Base-by-base conservation (phyloP, 2,113 vertebrate genomes). In the Clarias magur region DNA sequence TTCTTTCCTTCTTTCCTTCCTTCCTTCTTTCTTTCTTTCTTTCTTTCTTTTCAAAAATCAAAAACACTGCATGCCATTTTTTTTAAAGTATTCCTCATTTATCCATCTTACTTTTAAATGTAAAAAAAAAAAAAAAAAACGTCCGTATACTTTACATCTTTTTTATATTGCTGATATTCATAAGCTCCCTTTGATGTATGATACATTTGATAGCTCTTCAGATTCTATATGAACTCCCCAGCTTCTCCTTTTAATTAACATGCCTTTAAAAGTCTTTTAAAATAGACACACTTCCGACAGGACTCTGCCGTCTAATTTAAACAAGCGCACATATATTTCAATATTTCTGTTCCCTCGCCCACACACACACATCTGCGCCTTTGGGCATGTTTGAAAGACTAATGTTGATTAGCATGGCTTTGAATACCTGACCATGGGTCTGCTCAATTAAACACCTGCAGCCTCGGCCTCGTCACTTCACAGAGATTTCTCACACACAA, bases 361-460 rank as follows among this genome's bases (percentile, higher is more conserved):
- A 87, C 78, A 13, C 75, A 34, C 34, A 83, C 80, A 84, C 59
- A 23, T 85, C 8, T 80, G 54, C 78, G 54, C 86, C 87, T 78
- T 87, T 80, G 92, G 91, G 90, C 83, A 70, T 88, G 90, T 91
- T 91, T 85, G 72, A 87, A 92, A 92, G 90, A 87, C 89, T 92
- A 88, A 88, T 89, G 91, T 89, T 92, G 91, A 95, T 95, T 94
- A 93, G 92, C 93, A 92, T 93, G 89, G 92, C 94, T 95, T 94
- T 95, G 93, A 95, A 91, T 89, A 89, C 92, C 89, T 87, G 89
- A 91, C 94, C 90, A 90, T 90, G 90, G 85, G 76, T 92, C 93
- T 91, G 90, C 91, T 75, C 87, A 90, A 92, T 93, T 92, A 92
- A 93, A 92, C 94, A 93, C 94, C 93, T 91, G 92, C 92, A 91